Percentiles rank a stretch among this genome's conserved stretches.
Evolutionary conservation across 2,113 vertebrate species (phyloP).

Genomic region (Sylvia atricapilla): DNA sequence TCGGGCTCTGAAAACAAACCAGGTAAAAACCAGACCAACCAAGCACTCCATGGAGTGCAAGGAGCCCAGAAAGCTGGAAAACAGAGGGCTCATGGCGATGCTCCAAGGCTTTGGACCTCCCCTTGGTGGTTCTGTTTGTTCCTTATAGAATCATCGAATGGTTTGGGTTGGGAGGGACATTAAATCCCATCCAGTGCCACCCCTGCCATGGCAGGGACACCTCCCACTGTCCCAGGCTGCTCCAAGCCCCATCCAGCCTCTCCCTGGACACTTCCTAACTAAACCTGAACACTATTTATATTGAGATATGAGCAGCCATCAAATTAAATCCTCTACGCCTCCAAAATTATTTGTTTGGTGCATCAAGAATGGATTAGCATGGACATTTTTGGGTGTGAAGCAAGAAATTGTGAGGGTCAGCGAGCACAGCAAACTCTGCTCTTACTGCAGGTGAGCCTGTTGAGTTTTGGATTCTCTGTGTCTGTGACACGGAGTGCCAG

Average conservation of each 20-base stretch:
- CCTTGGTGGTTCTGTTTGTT: not conserved
- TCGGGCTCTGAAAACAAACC: not conserved
- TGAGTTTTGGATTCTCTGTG: not conserved
- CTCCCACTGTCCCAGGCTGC: not conserved
- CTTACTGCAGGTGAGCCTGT: not conserved
- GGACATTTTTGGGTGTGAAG: not conserved
- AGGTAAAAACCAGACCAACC: not conserved
- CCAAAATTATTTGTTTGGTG: not conserved
- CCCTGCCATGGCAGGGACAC: not conserved
- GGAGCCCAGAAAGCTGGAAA: not conserved
- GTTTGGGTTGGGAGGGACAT: not conserved
- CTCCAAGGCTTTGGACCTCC: not conserved
- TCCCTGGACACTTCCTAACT: not conserved
- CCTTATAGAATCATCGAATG: not conserved
- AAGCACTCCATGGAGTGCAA: not conserved
- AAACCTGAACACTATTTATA: not conserved
- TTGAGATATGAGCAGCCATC: not conserved
- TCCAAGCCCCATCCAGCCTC: not conserved
- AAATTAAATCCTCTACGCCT: not conserved
- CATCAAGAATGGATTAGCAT: not conserved
- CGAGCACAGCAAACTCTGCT: not conserved
- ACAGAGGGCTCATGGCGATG: not conserved
- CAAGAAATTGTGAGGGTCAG: not conserved
- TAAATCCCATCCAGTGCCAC: fast-evolving
- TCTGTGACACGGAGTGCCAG: not conserved